phyloP scores from a whole-genome alignment of 2,113 vertebrate species.

The Cyphomyrus discorhynchus region DNA sequence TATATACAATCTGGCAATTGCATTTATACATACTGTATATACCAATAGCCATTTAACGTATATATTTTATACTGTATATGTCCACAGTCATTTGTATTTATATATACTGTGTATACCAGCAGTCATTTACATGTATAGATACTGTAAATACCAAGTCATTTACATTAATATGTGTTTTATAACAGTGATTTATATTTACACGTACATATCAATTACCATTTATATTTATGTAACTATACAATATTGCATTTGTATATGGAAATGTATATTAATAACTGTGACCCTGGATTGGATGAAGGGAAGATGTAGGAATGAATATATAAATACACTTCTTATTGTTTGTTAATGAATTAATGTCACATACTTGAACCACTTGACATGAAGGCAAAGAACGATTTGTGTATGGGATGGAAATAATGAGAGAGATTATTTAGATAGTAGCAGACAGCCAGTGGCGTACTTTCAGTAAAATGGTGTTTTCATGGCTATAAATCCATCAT shows the following conservation, averaged over 20 bases:
- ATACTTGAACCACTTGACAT: not conserved
- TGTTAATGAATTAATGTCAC: not conserved
- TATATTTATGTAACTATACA: not conserved
- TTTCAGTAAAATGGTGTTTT: not conserved
- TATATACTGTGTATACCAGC: not conserved
- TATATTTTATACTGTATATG: not conserved
- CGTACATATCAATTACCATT: not conserved
- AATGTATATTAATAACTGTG: not conserved
- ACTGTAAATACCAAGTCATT: not conserved
- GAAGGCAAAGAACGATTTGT: not conserved
- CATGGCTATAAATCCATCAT: not conserved
- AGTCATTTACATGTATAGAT: not conserved
- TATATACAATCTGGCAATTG: not conserved
- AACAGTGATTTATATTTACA: not conserved
- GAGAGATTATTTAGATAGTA: not conserved
- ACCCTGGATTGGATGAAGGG: not conserved
- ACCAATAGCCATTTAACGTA: not conserved
- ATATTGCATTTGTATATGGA: not conserved
- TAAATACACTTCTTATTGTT: not conserved
- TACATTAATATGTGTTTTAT: not conserved
- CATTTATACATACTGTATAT: not conserved
- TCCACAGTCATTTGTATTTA: not conserved
- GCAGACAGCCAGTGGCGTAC: not conserved
- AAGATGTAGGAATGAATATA: not conserved
- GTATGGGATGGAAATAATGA: not conserved